Evolutionary conservation across 2,888 invertebrate genomes (phyloP).

Genomic region (Ctenicera cuprea): DNA sequence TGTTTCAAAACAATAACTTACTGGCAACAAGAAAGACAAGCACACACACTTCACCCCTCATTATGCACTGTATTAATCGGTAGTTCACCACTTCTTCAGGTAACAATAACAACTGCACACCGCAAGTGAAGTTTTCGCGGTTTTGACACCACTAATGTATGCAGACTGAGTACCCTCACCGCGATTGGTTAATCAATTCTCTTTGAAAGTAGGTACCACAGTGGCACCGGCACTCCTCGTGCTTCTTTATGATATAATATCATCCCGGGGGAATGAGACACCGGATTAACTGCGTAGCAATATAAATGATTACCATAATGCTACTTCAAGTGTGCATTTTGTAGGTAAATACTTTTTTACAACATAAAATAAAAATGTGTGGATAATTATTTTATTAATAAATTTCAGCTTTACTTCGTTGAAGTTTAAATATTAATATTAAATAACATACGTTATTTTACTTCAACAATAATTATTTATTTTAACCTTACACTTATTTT

Average conservation of each 20-base stretch:
- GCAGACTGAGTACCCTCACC: slow-evolving; percentile 51
- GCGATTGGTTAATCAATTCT: slow-evolving; percentile 55
- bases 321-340: too few relatives aligned
- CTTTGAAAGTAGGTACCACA: slow-evolving; percentile 61
- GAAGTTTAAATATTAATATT: too few relatives aligned
- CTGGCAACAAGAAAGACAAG: slow-evolving; percentile 57
- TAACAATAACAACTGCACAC: slow-evolving; percentile 60
- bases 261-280: not conserved
- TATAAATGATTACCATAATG: too few relatives aligned
- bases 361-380: too few relatives aligned
- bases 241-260: slow-evolving; percentile 50
- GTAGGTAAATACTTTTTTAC: too few relatives aligned
- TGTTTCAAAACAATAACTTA: slow-evolving; percentile 41
- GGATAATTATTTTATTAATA: too few relatives aligned
- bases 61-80: slow-evolving; percentile 54
- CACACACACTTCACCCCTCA: slow-evolving; percentile 62
- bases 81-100: slow-evolving; percentile 53
- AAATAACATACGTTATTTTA: too few relatives aligned
- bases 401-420: too few relatives aligned
- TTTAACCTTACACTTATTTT: too few relatives aligned
- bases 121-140: slow-evolving; percentile 57
- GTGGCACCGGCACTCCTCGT: slow-evolving; percentile 55
- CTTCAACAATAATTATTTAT: too few relatives aligned
- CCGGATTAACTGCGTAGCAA: too few relatives aligned
- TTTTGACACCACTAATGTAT: slow-evolving; percentile 61